Conservation (phyloP, 2,113 vertebrate species). For the Entomyzon cyanotis region DNA sequence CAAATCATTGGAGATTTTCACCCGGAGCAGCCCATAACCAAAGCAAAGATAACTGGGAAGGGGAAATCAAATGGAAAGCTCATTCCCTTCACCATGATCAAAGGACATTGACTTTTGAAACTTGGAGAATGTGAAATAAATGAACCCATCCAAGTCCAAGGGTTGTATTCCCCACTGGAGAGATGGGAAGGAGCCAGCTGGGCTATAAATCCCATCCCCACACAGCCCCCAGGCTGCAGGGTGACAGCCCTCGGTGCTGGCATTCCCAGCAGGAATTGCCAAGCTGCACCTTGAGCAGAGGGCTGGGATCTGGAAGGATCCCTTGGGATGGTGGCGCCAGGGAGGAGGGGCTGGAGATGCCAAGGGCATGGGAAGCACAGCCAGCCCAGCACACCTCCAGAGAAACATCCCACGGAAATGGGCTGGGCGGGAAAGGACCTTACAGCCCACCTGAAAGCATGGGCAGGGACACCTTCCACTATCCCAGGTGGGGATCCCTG, state of each 20-base stretch:
- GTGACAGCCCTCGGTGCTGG: accelerated
- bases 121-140: neutral
- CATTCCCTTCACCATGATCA: neutral
- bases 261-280: neutral
- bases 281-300: too few relatives aligned
- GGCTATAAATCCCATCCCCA: neutral
- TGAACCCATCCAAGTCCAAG: neutral
- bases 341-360: neutral
- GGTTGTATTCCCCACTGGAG: neutral
- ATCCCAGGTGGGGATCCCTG: neutral
- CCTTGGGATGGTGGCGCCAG: neutral
- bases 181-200: neutral
- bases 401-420: neutral
- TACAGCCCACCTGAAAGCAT: neutral
- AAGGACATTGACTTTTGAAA: neutral
- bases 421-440: neutral
- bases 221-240: accelerated
- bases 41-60: neutral
- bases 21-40: accelerated
- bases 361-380: neutral
- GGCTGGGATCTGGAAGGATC: neutral
- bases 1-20: neutral
- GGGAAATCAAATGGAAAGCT: neutral
- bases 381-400: neutral
- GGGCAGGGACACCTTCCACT: neutral